phyloP scores from a whole-genome alignment of 2,888 invertebrate genomes.

The Lasius platythorax region DNA sequence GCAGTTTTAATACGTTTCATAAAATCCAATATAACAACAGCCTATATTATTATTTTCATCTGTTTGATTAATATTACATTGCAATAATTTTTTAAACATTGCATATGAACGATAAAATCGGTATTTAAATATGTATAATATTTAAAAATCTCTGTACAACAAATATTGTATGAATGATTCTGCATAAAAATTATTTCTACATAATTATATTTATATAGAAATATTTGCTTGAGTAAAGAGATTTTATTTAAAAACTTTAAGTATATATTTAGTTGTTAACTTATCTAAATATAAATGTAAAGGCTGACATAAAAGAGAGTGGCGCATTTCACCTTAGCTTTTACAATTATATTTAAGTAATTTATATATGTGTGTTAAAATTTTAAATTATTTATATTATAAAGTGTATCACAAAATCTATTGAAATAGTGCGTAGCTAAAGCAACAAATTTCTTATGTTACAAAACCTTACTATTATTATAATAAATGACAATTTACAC shows the following conservation, averaged over 20 bases:
- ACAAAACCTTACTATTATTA: background rate
- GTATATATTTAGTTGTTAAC: background rate
- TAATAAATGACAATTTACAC: background rate
- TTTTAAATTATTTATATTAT: background rate
- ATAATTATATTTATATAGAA: conserved; percentile 21
- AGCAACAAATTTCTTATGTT: background rate
- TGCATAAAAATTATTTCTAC: background rate
- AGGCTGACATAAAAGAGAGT: background rate
- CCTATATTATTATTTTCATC: background rate
- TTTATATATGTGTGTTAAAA: background rate
- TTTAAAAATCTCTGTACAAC: background rate
- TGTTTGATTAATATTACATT: background rate
- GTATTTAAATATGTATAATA: conserved; percentile 1
- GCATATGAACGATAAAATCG: background rate
- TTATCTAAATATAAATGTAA: conserved; percentile 6
- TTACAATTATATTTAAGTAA: conserved; percentile 10
- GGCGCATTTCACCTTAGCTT: background rate
- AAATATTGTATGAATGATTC: background rate
- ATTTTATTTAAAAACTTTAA: conserved; percentile 9
- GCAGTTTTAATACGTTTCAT: background rate
- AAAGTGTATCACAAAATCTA: background rate
- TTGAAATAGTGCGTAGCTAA: background rate
- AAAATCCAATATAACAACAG: background rate
- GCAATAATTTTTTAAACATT: background rate
- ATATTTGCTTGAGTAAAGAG: background rate